Percentiles rank a stretch among this genome's conserved stretches.
These are phyloP conservation scores for Magallana ariakensis DNA, from an alignment of 1,140 invertebrate species.

Conservation along the genomic window DNA sequence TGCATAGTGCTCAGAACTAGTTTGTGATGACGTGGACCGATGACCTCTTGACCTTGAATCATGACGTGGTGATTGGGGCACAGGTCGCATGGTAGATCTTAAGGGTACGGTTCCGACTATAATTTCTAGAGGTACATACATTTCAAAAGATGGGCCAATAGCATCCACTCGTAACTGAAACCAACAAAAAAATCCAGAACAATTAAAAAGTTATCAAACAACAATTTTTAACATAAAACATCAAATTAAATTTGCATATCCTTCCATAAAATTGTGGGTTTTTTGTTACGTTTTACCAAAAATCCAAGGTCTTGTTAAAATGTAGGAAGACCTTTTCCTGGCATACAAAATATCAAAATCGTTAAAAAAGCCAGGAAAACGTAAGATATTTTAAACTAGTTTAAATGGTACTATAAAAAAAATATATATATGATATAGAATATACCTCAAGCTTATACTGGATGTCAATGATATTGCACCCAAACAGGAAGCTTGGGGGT, in stretches of 20 bases:
- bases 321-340: too few species aligned
- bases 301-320: too few species aligned
- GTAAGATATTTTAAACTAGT: too few species aligned
- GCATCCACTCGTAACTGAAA: slow-evolving; percentile 72
- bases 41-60: slow-evolving; percentile 19
- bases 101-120: slow-evolving; percentile 72
- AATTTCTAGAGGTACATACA: slow-evolving; percentile 71
- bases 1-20: background rate
- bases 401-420: too few species aligned
- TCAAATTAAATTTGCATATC: too few species aligned
- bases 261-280: too few species aligned
- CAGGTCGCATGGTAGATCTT: slow-evolving; percentile 61
- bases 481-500: slow-evolving; percentile 74
- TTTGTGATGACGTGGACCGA: slow-evolving; percentile 11
- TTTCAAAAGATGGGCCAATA: slow-evolving; percentile 72
- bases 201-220: too few species aligned
- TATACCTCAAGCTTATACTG: slow-evolving; percentile 73
- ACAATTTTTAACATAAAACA: too few species aligned
- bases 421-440: too few species aligned
- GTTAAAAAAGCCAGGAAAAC: too few species aligned
- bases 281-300: too few species aligned
- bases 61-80: slow-evolving; percentile 69
- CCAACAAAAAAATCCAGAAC: background rate
- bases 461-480: slow-evolving; percentile 75
- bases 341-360: too few species aligned